phyloP scores from a whole-genome alignment of 1,140 invertebrate species.

The Luehdorfia chinensis region DNA sequence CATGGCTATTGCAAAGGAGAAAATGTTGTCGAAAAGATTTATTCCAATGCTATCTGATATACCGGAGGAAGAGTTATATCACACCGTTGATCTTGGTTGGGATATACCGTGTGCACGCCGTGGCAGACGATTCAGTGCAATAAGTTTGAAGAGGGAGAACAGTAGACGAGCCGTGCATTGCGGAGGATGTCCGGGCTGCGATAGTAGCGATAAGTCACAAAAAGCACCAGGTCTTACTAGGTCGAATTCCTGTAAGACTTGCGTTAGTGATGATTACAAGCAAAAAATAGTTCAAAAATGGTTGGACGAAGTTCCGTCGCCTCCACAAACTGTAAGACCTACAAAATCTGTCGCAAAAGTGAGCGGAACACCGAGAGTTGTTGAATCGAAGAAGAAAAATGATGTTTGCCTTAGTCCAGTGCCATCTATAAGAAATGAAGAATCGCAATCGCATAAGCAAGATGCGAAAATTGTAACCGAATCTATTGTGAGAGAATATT shows the following conservation, averaged over 20 bases:
- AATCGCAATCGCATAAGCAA: constrained; percentile 33
- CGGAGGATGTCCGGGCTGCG: constrained; percentile 82
- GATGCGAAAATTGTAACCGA: constrained; percentile 30
- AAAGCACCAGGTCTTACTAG: constrained; percentile 42
- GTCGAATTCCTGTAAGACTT: constrained; percentile 75
- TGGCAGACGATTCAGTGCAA: constrained; percentile 64
- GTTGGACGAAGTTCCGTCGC: constrained; percentile 84
- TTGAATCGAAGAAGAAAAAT: constrained; percentile 51
- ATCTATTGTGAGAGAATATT: constrained; percentile 25
- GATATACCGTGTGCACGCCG: constrained; percentile 64
- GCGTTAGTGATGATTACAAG: constrained; percentile 77
- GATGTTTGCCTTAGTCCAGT: constrained; percentile 27
- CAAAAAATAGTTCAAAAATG: constrained; percentile 80
- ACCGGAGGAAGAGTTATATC: constrained; percentile 84
- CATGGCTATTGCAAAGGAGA: constrained; percentile 90
- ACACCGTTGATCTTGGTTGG: constrained; percentile 67
- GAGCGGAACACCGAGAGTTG: constrained; percentile 60
- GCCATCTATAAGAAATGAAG: constrained; percentile 3
- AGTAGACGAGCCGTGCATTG: constrained; percentile 75
- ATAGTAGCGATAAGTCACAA: constrained; percentile 55
- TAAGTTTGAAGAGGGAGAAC: constrained; percentile 78
- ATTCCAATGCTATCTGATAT: constrained; percentile 88
- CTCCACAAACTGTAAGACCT: constrained; percentile 34
- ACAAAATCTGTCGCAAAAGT: constrained; percentile 67
- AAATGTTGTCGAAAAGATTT: constrained; percentile 90